Evolutionary conservation across 2,888 invertebrate species (phyloP).

Genomic region (Cryptosula pallasiana): DNA sequence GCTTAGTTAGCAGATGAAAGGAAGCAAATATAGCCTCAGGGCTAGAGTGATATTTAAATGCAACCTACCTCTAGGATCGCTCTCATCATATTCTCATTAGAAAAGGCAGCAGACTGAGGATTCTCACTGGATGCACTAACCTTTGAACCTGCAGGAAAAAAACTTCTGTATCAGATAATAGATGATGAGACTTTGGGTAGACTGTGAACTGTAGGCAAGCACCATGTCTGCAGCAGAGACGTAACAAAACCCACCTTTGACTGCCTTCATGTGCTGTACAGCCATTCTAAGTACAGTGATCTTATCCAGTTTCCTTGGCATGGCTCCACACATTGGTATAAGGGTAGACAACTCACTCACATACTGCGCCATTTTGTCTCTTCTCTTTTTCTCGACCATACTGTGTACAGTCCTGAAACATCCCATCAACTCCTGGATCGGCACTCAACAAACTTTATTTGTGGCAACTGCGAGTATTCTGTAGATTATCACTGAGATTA

Average conservation of each 20-base stretch:
- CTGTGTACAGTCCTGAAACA: slow-evolving; percentile 85
- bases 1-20: too few species aligned
- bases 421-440: too few species aligned
- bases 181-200: too few species aligned
- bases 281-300: slow-evolving; percentile 83
- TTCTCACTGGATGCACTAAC: neutral
- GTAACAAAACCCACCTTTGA: slow-evolving; percentile 56
- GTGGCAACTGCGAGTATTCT: too few species aligned
- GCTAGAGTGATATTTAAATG: too few species aligned
- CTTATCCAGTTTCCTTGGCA: slow-evolving; percentile 88
- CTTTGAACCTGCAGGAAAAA: too few species aligned
- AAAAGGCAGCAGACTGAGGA: neutral
- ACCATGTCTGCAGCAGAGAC: too few species aligned
- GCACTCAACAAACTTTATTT: too few species aligned
- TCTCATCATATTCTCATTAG: neutral
- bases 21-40: too few species aligned
- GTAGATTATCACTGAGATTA: too few species aligned
- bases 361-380: slow-evolving; percentile 95
- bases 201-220: too few species aligned
- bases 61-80: neutral
- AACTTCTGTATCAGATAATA: too few species aligned
- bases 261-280: slow-evolving; percentile 81
- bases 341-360: slow-evolving; percentile 82
- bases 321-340: slow-evolving; percentile 89
- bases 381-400: slow-evolving; percentile 86